Percentiles rank a stretch among this genome's conserved stretches.
Conservation (phyloP, 2,888 invertebrate species). For the Microctonus brassicae region DNA sequence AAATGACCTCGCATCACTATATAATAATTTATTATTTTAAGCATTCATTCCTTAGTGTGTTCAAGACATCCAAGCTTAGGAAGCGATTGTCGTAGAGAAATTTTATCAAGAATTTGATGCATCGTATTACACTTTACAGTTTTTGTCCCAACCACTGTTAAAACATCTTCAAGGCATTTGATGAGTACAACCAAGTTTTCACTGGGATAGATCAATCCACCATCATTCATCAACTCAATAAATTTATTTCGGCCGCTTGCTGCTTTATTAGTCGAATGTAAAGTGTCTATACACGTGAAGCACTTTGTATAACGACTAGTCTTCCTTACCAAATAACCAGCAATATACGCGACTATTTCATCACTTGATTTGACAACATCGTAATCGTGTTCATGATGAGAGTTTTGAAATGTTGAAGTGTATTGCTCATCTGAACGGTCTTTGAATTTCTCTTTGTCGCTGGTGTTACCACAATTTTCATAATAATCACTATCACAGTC, state of each 20-base stretch:
- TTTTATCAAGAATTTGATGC: conserved; percentile 28
- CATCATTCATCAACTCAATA: conserved; percentile 30
- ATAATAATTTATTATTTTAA: conserved; percentile 13
- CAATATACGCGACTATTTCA: conserved; percentile 35
- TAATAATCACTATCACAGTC: conserved; percentile 4
- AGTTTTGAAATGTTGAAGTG: no score
- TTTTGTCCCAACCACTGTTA: conserved; percentile 31
- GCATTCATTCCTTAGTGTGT: conserved; percentile 5
- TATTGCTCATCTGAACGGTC: no score
- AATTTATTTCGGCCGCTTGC: conserved; percentile 28
- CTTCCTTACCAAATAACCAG: conserved; percentile 41
- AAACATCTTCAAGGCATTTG: conserved; percentile 28
- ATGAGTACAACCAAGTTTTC: conserved; percentile 33
- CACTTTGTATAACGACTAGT: conserved; percentile 26
- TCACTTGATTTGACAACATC: conserved; percentile 36
- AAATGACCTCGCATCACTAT: conserved; percentile 25
- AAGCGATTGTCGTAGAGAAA: not conserved
- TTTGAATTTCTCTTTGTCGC: no score
- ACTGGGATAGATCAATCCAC: conserved; percentile 33
- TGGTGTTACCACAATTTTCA: not conserved
- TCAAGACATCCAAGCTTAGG: conserved; percentile 7
- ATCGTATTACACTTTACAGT: conserved; percentile 30
- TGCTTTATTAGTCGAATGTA: conserved; percentile 17
- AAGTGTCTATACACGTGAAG: conserved; percentile 24
- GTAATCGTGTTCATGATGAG: conserved; percentile 31